Evolutionary conservation across 2,797 vertebrate genomes (phyloP).

Genomic region (Semaprochilodus insignis): DNA sequence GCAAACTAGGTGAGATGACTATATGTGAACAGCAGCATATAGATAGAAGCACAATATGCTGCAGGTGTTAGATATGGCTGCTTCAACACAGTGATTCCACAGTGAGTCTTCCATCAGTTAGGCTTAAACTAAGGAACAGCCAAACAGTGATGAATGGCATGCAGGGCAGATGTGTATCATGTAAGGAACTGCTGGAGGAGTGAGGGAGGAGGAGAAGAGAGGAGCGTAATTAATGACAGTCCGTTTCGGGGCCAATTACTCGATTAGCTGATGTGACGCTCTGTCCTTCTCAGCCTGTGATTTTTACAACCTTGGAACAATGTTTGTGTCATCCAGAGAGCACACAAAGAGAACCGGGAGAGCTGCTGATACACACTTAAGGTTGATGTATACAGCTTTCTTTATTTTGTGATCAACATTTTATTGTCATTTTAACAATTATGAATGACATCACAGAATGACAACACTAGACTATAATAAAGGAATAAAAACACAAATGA

Average conservation of each 20-base stretch:
- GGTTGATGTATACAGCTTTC: neutral
- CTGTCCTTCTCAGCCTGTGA: constrained; percentile 28
- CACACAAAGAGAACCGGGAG: neutral
- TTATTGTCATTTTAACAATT: neutral
- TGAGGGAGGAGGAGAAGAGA: constrained; percentile 59
- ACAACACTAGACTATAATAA: neutral
- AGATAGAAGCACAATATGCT: constrained; percentile 63
- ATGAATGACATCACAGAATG: neutral
- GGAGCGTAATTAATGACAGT: constrained; percentile 46
- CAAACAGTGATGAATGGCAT: constrained; percentile 64
- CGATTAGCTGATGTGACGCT: constrained; percentile 55
- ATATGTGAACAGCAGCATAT: constrained; percentile 9
- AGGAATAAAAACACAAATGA: neutral
- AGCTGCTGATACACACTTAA: neutral
- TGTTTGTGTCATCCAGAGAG: neutral
- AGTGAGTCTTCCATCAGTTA: constrained; percentile 66
- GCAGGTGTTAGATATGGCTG: constrained; percentile 68
- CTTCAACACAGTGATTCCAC: constrained; percentile 61
- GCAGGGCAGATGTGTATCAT: constrained; percentile 46
- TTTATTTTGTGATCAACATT: neutral
- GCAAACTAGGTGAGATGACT: no score
- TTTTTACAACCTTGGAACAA: constrained; percentile 23
- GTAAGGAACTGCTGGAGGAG: constrained; percentile 36
- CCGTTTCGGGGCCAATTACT: constrained; percentile 52
- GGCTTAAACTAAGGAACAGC: constrained; percentile 64